phyloP scores from a whole-genome alignment of 2,888 invertebrate species.

The Stratiomys singularior region DNA sequence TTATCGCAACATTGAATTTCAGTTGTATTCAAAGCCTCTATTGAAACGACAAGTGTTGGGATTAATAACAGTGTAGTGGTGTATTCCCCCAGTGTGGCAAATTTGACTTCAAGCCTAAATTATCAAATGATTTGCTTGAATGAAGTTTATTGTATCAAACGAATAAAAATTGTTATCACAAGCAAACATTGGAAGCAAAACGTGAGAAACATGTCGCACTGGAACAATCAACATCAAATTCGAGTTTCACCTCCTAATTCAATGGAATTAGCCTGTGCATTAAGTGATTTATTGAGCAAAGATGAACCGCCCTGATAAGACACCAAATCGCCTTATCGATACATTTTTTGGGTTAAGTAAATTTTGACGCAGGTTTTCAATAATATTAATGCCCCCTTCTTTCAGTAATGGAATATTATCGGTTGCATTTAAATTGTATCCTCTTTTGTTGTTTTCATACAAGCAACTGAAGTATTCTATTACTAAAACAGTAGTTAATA shows the following conservation, averaged over 20 bases:
- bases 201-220: constrained; percentile 22
- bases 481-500: constrained; percentile 16
- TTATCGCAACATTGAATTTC: constrained; percentile 18
- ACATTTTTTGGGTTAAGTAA: constrained; percentile 31
- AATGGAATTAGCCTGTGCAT: constrained; percentile 35
- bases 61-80: background rate
- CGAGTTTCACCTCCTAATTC: constrained; percentile 29
- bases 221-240: constrained; percentile 13
- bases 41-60: background rate
- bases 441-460: constrained; percentile 24
- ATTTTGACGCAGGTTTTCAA: constrained; percentile 36
- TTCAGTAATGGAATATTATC: constrained; percentile 27
- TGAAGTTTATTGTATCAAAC: background rate
- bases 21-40: background rate
- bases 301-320: constrained; percentile 48
- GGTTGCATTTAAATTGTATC: background rate
- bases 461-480: too few species aligned
- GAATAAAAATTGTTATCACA: background rate
- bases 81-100: background rate
- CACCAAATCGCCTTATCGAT: constrained; percentile 50
- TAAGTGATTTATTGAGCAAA: constrained; percentile 46
- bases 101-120: background rate
- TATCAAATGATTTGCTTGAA: background rate
- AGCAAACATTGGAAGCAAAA: background rate
- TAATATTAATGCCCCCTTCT: constrained; percentile 1